Conservation (phyloP, 2,888 invertebrate species). For the Julus scandinavius region DNA sequence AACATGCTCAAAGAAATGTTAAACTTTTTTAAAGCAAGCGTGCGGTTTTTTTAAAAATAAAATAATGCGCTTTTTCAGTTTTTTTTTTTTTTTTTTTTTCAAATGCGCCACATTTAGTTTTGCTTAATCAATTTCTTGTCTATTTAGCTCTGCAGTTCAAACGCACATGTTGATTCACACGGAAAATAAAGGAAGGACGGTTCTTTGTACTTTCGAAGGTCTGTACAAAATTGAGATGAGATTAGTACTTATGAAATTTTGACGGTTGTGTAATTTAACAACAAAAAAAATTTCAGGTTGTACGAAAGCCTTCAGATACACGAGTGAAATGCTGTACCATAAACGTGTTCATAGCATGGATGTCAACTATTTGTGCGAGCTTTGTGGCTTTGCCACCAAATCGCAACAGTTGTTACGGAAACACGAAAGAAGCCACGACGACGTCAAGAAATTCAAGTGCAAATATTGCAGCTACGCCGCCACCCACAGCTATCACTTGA, state of each 20-base stretch:
- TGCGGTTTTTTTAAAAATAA: no score
- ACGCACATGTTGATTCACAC: conserved; percentile 21
- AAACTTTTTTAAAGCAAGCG: background rate
- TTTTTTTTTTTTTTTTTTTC: background rate
- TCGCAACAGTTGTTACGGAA: conserved; percentile 63
- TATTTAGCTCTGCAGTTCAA: background rate
- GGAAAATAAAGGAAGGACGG: background rate
- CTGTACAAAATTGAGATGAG: background rate
- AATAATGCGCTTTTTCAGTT: no score
- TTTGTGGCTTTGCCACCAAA: conserved; percentile 60
- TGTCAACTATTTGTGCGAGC: conserved; percentile 59
- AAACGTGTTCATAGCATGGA: conserved; percentile 56
- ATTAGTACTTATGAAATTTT: background rate
- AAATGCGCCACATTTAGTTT: no score
- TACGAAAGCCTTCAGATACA: conserved; percentile 55
- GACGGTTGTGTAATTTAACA: background rate
- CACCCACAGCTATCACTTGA: conserved; percentile 63
- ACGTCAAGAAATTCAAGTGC: conserved; percentile 64
- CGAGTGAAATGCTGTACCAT: conserved; percentile 57
- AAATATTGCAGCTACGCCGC: conserved; percentile 66
- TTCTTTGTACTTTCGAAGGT: conserved; percentile 48
- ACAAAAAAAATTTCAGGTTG: conserved; percentile 55
- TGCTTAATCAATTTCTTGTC: background rate
- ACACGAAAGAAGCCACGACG: conserved; percentile 64
- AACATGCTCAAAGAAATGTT: no score